Evolutionary conservation across 2,113 vertebrate species (phyloP).

Genomic region (Varanus salvator): DNA sequence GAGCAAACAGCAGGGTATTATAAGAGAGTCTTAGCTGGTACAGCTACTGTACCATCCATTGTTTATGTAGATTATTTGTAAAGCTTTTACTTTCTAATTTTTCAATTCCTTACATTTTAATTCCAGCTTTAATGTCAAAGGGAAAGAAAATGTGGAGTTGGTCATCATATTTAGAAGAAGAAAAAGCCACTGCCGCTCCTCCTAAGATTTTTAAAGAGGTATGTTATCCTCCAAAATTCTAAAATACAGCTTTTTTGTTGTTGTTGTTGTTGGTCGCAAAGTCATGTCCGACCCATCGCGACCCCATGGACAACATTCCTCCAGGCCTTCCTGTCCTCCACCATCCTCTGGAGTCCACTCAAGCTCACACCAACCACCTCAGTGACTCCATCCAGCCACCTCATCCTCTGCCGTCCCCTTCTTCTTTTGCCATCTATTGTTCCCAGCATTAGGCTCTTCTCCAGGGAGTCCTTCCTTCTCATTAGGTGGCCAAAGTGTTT

Average conservation of each 20-base stretch:
- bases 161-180: slow-evolving; percentile 95
- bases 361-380: no score
- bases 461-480: no score
- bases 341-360: no score
- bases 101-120: slow-evolving; percentile 15
- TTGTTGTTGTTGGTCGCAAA: no score
- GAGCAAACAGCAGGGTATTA: background rate
- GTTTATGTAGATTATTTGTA: slow-evolving; percentile 14
- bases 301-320: no score
- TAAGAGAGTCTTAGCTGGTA: rapidly evolving
- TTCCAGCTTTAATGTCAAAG: slow-evolving; percentile 82
- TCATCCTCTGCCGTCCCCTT: no score
- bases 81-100: slow-evolving; percentile 4
- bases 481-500: no score
- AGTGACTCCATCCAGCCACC: no score
- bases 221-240: slow-evolving; percentile 28
- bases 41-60: background rate
- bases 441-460: no score
- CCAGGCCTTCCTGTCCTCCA: no score
- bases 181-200: slow-evolving; percentile 88
- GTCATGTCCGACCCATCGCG: no score
- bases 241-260: background rate
- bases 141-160: slow-evolving; percentile 94
- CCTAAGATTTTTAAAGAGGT: slow-evolving; percentile 98
- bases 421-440: no score